Evolutionary conservation across 2,797 vertebrate species (phyloP), one percentile per base, ranked within the genome.

Genomic region (Labeo calbasu): DNA sequence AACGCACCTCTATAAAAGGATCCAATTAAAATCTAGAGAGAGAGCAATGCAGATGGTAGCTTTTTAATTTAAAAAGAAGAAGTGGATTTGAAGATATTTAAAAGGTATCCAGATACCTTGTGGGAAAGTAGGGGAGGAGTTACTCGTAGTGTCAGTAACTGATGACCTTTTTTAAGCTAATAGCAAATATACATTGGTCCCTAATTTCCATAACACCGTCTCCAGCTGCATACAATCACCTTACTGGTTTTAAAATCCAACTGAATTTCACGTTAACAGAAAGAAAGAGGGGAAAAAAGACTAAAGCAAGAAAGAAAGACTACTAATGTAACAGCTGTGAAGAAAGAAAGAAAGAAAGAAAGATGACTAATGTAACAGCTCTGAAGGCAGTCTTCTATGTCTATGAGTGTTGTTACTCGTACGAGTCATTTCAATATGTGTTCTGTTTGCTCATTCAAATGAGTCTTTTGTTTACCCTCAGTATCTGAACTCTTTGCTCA

Each of bases 401-500:
- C 61, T 36, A 66, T 77, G 32, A 32, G 40, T 84, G 76, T 72
- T 86, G 78, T 86, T 84, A 80, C 70, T 81, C 50, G 32, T 51
- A 50, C n/a, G 9, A 69, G 55, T 86, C 57, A 85, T 87, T 88
- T 86, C 81, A 88, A 87, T 86, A 89, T 77, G 65, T 78, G 86
- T 57, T 90, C 91, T 90, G 91, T 92, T 92, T 89, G 80, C 77
- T 88, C 88, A 92, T 92, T 92, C 91, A 93, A 93, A 93, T 90
- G 83, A 89, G 88, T 89, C 86, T 90, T 91, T 87, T 94, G 93
- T 94, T 94, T 92, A 91, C 91, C 84, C 83, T 73, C 88, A 87
- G 88, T 93, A 92, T 94, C 94, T 92, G 90, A 90, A 90, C 88
- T 92, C 92, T 93, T 93, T 93, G 92, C 92, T 90, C 90, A 90